Conservation (phyloP, 2,113 vertebrate species). For the Halichoeres trimaculatus region DNA sequence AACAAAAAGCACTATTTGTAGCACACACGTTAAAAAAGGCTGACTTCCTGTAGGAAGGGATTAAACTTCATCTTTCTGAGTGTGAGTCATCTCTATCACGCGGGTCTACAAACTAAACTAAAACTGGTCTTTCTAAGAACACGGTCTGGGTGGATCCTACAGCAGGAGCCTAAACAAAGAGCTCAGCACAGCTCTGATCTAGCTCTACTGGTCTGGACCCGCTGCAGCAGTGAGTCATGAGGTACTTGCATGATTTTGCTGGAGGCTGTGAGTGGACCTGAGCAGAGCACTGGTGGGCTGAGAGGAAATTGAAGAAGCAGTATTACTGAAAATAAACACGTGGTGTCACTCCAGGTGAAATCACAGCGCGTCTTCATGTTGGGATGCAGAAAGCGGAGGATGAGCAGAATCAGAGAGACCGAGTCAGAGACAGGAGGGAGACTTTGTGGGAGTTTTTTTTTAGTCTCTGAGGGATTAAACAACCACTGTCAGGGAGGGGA, state of each 20-base stretch:
- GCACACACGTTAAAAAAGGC: too few relatives aligned
- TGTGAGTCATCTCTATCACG: constrained; percentile 8
- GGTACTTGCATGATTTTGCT: constrained; percentile 57
- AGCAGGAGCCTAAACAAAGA: constrained; percentile 19
- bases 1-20: too few relatives aligned
- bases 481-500: neutral
- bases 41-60: neutral
- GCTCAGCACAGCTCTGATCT: constrained; percentile 20
- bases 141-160: constrained; percentile 24
- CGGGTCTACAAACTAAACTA: neutral
- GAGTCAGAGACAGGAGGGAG: neutral
- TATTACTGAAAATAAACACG: constrained; percentile 11
- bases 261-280: constrained; percentile 46
- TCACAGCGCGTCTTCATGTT: neutral
- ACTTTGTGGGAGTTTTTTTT: neutral
- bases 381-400: neutral
- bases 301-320: constrained; percentile 33
- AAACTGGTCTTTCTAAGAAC: constrained; percentile 42
- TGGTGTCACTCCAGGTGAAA: neutral
- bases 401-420: neutral
- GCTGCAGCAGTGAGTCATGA: constrained; percentile 64
- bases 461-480: neutral
- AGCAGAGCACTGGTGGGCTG: constrained; percentile 35
- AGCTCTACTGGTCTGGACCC: constrained; percentile 17
- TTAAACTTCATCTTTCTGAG: neutral